Base-by-base conservation (phyloP, 2,113 vertebrate genomes). In the Phylloscopus whistleri region DNA sequence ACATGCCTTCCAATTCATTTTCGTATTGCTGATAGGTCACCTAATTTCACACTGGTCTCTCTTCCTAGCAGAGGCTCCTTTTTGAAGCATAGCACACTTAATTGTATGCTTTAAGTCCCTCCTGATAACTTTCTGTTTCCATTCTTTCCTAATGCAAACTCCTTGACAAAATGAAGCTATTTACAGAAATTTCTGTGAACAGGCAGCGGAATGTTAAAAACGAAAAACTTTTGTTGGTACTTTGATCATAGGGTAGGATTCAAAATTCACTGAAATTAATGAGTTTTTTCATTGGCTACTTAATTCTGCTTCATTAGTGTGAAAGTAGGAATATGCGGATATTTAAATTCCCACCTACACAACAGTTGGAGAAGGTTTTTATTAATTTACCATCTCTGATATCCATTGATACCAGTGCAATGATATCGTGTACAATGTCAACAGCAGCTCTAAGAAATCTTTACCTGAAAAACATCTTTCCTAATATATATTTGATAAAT, bases 11-110 rank as follows among this genome's bases (percentile, higher is more conserved):
- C 43, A 90, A 83, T 85, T 92, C 3, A 62, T 85, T 95, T 90
- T 92, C 56, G 31, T 73, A 77, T 39, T 74, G 55, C 51, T 90
- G 74, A 86, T 81, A 86, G 59, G 30, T 67, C 83, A 95, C 43
- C 62, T 89, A 74, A 92, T 92, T 95, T 95, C 90, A 92, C 86
- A 88, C 23, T 70, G 72, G 59, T 43, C 68, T 86, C 60, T 92
- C 33, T 52, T 88, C 72, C 67, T 77, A n/a, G 31, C 51, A 83
- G 7, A 70, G 37, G 37, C 51, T 88, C 16, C 21, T 48, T 81
- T 91, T 62, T 39, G 35, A 88, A 92, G 68, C 26, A 35, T 1
- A 81, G 26, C 9, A 49, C 31, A 74, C 43, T 60, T 80, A 90
- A 83, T 63, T 31, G 63, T 48, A 26, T 48, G 22, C 46, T 89